Evolutionary conservation across 2,888 invertebrate genomes (phyloP).

Genomic region (Athrips mouffetella): DNA sequence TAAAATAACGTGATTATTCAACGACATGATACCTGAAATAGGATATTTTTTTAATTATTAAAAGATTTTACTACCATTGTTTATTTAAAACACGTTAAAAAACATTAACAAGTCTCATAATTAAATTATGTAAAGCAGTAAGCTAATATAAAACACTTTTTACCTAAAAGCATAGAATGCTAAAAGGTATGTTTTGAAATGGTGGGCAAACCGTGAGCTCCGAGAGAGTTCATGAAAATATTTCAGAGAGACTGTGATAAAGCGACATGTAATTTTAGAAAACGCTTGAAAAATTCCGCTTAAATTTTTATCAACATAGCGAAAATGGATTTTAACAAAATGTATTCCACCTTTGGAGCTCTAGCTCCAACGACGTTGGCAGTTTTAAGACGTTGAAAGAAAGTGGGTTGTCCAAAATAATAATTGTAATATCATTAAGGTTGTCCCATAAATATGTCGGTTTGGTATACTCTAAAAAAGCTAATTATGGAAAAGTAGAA

Average conservation of each 20-base stretch:
- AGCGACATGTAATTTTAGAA: slow-evolving; percentile 14
- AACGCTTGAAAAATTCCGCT: slow-evolving; percentile 12
- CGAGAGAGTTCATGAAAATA: slow-evolving; percentile 15
- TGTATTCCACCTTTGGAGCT: background rate
- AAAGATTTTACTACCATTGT: too few relatives aligned
- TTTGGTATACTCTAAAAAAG: too few relatives aligned
- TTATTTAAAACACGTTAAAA: slow-evolving; percentile 6
- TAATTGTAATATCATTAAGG: too few relatives aligned
- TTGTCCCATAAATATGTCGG: too few relatives aligned
- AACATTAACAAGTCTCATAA: slow-evolving; percentile 3
- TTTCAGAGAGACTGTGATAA: slow-evolving; percentile 10
- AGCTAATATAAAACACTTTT: slow-evolving; percentile 1
- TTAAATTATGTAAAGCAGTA: slow-evolving; percentile 6
- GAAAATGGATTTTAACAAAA: slow-evolving; percentile 9
- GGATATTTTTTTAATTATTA: too few relatives aligned
- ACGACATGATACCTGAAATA: too few relatives aligned
- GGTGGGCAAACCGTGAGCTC: background rate
- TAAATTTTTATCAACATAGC: slow-evolving; percentile 11
- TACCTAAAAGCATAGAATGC: background rate
- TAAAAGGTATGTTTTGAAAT: background rate
- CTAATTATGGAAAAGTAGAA: too few relatives aligned
- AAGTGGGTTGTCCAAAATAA: too few relatives aligned
- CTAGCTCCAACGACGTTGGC: background rate
- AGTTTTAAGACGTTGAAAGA: too few relatives aligned
- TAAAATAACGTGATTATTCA: too few relatives aligned